A percentile compares a stretch with the other conserved stretches of the same genome.
phyloP scores from a whole-genome alignment of 2,113 vertebrate species.

The Channa argus region DNA sequence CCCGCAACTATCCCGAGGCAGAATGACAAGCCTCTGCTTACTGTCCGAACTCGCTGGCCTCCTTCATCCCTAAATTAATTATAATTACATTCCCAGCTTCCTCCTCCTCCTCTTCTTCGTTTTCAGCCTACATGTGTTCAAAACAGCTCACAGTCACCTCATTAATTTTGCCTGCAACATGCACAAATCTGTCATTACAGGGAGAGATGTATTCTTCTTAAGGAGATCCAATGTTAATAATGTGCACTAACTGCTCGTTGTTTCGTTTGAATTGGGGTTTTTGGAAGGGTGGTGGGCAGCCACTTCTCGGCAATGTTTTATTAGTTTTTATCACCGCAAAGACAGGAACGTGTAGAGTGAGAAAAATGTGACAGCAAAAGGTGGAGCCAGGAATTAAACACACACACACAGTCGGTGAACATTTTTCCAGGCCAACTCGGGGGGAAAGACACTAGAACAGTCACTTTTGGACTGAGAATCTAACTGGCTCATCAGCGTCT shows the following conservation, averaged over 20 bases:
- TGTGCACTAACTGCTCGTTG: slow-evolving; percentile 30
- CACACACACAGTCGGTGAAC: slow-evolving; percentile 14
- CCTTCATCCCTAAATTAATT: slow-evolving; percentile 48
- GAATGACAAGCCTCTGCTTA: slow-evolving; percentile 42
- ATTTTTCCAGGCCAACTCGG: slow-evolving; percentile 23
- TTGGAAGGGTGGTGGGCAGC: slow-evolving; percentile 28
- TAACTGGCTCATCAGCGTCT: slow-evolving; percentile 22
- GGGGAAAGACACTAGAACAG: neutral
- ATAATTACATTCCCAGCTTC: slow-evolving; percentile 73
- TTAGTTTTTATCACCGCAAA: slow-evolving; percentile 53
- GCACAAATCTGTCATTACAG: slow-evolving; percentile 27
- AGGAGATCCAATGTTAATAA: slow-evolving; percentile 27
- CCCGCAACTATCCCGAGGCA: slow-evolving; percentile 57
- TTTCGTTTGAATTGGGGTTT: slow-evolving; percentile 62
- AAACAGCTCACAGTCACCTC: slow-evolving; percentile 59
- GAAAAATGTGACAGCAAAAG: slow-evolving; percentile 48
- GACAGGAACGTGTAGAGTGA: slow-evolving; percentile 55
- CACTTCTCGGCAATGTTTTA: slow-evolving; percentile 56
- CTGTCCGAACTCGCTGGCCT: slow-evolving; percentile 48
- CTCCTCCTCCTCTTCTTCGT: slow-evolving; percentile 23
- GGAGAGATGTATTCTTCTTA: slow-evolving; percentile 53
- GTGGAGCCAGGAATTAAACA: slow-evolving; percentile 36
- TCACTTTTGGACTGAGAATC: slow-evolving; percentile 15
- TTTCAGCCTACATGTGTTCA: slow-evolving; percentile 29
- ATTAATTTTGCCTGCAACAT: slow-evolving; percentile 35